Base-by-base conservation (phyloP, 2,797 vertebrate genomes). In the Chelidonichthys spinosus region DNA sequence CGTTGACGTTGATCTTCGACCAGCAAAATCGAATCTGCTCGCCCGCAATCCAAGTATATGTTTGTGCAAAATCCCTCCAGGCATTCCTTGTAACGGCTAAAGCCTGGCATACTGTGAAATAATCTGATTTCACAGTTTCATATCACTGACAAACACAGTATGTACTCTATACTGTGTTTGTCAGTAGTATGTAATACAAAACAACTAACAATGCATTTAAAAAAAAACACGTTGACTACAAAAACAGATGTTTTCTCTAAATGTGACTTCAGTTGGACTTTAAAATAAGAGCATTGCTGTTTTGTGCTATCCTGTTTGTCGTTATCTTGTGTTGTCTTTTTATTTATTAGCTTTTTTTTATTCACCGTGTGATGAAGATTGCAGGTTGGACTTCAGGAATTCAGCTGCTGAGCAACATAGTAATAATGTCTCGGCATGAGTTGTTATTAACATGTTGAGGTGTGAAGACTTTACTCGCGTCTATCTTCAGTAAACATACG, bases 361-460 rank as follows among this genome's bases (percentile, higher is more conserved):
- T 36, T 65, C 25, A 18, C 17, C 55, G 11, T 15, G 11, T 55
- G 36, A 65, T 42, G 11, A 36, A 17, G 25, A 47, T 36, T 8
- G 32, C 55, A 63, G 43, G 61, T 36, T 50, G 58, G 58, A 69
- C 10, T 67, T 73, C 36, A 74, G 69, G n/a, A 66, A 55, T 43
- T 52, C 53, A 70, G 69, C 43, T 32, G 36, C 42, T 46, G 35
- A 67, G 55, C 53, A 61, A 43, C 56, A 47, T 52, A 36, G 13
- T 65, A 63, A 60, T 56, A 63, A 65, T 49, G 75, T 72, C 69
- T 69, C 35, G 11, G 40, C 17, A 11, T 42, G 60, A 25, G 40
- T 69, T 46, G 3, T 44, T 44, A 11, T 32, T 18, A 50, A 70
- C 50, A 53, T 63, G 43, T 55, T 53, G 32, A 46, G 11, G 6